These are phyloP conservation scores for Chaetorhynchus papuensis DNA, from an alignment of 2,113 vertebrate species.

Conservation along the genomic window DNA sequence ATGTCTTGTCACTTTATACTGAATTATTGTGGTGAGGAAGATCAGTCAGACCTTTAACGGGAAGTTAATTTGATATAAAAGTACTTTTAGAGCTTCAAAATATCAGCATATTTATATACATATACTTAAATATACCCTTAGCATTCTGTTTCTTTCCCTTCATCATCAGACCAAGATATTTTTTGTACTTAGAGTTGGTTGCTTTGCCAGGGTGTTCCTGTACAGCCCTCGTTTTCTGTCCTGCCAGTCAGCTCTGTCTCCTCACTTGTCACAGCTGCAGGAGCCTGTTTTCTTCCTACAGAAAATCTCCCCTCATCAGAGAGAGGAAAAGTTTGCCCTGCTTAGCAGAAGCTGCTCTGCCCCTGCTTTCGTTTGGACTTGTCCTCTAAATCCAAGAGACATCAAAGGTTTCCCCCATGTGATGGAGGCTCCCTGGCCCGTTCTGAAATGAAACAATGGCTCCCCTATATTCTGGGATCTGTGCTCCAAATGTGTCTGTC, in stretches of 20 bases:
- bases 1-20: background rate
- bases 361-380: background rate
- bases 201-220: background rate
- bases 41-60: background rate
- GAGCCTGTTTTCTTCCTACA: background rate
- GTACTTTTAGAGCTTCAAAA: background rate
- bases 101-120: background rate
- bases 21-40: background rate
- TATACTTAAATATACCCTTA: background rate
- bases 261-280: background rate
- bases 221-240: background rate
- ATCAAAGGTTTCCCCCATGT: background rate
- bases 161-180: background rate
- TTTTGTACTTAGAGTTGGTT: rapidly evolving
- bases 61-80: background rate
- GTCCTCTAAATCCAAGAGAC: background rate
- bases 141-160: background rate
- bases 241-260: background rate
- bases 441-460: background rate
- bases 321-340: background rate
- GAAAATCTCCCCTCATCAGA: background rate
- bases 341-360: background rate
- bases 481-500: background rate
- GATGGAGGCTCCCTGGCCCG: background rate
- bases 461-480: conserved; percentile 21